phyloP scores from a whole-genome alignment of 2,797 vertebrate species.

The Enteromius viviparus region DNA sequence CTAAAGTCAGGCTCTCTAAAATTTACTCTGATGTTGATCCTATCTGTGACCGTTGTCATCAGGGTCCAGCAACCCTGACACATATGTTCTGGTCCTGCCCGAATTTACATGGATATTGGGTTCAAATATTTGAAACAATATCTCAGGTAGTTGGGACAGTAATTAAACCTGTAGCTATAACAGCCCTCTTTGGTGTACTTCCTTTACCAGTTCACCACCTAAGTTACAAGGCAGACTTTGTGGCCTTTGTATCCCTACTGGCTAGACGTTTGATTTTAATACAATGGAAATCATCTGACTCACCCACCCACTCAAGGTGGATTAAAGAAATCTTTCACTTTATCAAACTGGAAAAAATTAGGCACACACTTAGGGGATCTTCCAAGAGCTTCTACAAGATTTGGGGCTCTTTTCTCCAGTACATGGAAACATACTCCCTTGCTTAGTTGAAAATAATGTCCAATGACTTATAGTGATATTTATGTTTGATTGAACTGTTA shows the following conservation, averaged over 20 bases:
- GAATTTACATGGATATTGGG: not conserved
- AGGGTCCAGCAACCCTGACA: not conserved
- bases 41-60: not conserved
- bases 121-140: slow-evolving; percentile 39
- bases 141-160: slow-evolving; percentile 12
- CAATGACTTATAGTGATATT: no score
- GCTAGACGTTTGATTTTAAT: not conserved
- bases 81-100: slow-evolving; percentile 16
- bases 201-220: not conserved
- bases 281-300: not conserved
- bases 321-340: slow-evolving; percentile 10
- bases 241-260: not conserved
- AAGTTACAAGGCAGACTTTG: not conserved
- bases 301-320: not conserved
- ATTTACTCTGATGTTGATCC: not conserved
- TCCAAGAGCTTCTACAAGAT: no score
- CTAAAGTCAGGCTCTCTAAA: not conserved
- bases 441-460: no score
- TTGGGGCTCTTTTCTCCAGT: no score
- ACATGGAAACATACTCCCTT: no score
- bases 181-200: not conserved
- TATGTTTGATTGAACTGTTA: no score
- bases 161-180: not conserved
- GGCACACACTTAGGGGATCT: no score
- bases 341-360: no score